phyloP scores from a whole-genome alignment of 1,140 invertebrate genomes.

The Tetragnatha versicolor region DNA sequence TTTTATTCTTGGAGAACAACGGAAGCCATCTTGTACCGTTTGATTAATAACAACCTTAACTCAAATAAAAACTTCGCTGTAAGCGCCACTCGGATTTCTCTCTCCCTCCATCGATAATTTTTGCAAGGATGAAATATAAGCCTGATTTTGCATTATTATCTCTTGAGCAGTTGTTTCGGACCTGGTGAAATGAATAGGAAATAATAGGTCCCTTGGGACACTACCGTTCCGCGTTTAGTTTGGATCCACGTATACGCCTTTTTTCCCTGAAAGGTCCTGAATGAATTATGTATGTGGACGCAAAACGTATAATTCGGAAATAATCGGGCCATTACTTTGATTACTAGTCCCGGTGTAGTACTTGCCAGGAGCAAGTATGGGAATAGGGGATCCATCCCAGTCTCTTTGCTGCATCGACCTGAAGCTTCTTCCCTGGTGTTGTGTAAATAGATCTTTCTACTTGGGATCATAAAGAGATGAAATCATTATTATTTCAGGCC shows the following conservation, averaged over 20 bases:
- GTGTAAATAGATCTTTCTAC: constrained; percentile 10
- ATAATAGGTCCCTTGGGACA: constrained; percentile 31
- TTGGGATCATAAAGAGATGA: constrained; percentile 8
- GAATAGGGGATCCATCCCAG: constrained; percentile 24
- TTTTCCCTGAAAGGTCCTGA: constrained; percentile 9
- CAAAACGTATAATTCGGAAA: constrained; percentile 42
- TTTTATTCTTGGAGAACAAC: no score
- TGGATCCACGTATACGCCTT: constrained; percentile 11
- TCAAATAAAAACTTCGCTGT: neutral
- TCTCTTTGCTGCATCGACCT: constrained; percentile 12
- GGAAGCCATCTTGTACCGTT: neutral
- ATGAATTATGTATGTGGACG: constrained; percentile 39
- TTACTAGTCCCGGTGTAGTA: constrained; percentile 41
- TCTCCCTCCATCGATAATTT: constrained; percentile 23
- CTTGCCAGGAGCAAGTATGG: constrained; percentile 31
- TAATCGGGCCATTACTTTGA: constrained; percentile 40
- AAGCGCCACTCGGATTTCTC: neutral
- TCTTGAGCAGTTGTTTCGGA: constrained; percentile 29
- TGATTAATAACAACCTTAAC: constrained; percentile 18
- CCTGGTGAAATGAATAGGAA: constrained; percentile 33
- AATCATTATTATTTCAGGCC: constrained; percentile 13
- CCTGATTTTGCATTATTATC: constrained; percentile 38
- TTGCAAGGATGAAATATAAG: constrained; percentile 34
- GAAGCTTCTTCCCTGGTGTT: constrained; percentile 4
- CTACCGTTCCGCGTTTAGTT: constrained; percentile 15